Conservation (phyloP, 1,140 invertebrate species). For the Babylonia areolata region DNA sequence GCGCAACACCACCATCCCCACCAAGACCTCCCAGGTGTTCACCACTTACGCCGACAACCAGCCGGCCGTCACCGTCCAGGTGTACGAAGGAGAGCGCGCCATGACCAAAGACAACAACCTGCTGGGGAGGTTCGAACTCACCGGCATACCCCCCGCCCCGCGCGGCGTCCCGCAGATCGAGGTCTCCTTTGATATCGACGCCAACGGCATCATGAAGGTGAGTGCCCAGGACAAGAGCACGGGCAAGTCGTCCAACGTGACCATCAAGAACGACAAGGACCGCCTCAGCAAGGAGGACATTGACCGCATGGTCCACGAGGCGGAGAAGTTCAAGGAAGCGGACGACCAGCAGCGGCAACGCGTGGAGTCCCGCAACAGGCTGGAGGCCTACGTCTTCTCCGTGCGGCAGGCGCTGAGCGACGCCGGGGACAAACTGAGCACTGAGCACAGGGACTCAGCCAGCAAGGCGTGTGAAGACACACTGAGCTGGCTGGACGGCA, state of each 20-base stretch:
- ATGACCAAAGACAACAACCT: slow-evolving; percentile 89
- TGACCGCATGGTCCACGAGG: slow-evolving; percentile 97
- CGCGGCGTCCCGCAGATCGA: slow-evolving; percentile 90
- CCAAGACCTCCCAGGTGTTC: slow-evolving; percentile 69
- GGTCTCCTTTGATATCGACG: slow-evolving; percentile 81
- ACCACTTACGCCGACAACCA: slow-evolving; percentile 80
- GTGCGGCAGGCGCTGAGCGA: slow-evolving; percentile 90
- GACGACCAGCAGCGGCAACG: slow-evolving; percentile 92
- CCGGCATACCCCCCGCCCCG: slow-evolving; percentile 92
- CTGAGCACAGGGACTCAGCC: slow-evolving; percentile 80
- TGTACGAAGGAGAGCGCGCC: slow-evolving; percentile 90
- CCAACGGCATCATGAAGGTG: slow-evolving; percentile 77
- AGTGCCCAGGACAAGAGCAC: slow-evolving; percentile 81
- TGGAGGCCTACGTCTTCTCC: slow-evolving; percentile 81
- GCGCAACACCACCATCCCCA: slow-evolving; percentile 73
- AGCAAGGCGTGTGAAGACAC: slow-evolving; percentile 76
- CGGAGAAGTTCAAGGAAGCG: slow-evolving; percentile 90
- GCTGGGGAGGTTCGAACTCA: slow-evolving; percentile 93
- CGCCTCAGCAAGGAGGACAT: slow-evolving; percentile 94
- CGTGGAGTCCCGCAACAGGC: slow-evolving; percentile 86
- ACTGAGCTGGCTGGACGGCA: slow-evolving; percentile 76
- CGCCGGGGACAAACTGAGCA: slow-evolving; percentile 80
- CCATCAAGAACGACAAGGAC: slow-evolving; percentile 96
- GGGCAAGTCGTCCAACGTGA: slow-evolving; percentile 85
- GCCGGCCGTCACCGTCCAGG: slow-evolving; percentile 82